Percentiles rank a stretch among this genome's conserved stretches.
phyloP scores from a whole-genome alignment of 2,113 vertebrate species.

The Centropus unirufus region DNA sequence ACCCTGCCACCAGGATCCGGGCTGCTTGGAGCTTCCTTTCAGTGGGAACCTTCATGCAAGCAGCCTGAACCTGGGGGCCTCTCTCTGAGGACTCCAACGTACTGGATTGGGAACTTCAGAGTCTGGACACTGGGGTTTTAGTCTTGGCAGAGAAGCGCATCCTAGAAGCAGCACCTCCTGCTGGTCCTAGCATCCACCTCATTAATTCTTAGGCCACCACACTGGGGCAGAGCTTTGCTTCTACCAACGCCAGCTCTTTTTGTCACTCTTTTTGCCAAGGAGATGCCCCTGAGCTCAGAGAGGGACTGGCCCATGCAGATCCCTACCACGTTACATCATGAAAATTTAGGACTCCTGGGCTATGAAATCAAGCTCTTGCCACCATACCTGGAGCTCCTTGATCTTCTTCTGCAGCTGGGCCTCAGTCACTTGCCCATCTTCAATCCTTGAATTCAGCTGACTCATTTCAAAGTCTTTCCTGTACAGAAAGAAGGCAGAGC shows the following conservation, averaged over 20 bases:
- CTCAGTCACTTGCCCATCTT: constrained; percentile 87
- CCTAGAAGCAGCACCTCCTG: neutral
- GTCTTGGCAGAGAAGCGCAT: neutral
- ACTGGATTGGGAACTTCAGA: neutral
- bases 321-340: neutral
- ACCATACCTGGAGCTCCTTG: constrained; percentile 89
- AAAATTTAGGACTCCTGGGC: neutral
- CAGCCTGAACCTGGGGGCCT: neutral
- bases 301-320: neutral
- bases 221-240: neutral
- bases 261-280: neutral
- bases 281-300: neutral
- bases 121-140: neutral
- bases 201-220: neutral
- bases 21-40: neutral
- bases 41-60: neutral
- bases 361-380: neutral
- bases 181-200: neutral
- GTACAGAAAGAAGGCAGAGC: neutral
- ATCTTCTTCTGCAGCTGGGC: constrained; percentile 93
- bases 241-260: neutral
- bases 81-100: neutral
- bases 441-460: constrained; percentile 84
- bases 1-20: neutral
- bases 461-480: constrained; percentile 94